Base-by-base conservation (phyloP, 2,797 vertebrate species). In the Atherinosoma microstoma region DNA sequence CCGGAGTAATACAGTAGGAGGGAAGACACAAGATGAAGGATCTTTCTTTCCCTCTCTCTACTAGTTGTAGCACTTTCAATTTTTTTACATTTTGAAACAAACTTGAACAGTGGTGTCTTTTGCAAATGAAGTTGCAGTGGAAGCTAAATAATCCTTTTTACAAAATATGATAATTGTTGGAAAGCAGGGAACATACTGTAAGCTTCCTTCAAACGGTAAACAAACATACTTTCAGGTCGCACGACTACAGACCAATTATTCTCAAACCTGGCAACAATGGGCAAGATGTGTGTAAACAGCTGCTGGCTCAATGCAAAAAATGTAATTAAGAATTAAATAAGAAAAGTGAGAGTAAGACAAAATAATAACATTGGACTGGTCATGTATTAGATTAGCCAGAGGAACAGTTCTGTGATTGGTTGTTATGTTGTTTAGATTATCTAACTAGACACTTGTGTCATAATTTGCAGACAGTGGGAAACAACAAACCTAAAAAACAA, bases 241-340 rank as follows among this genome's bases (percentile, higher is more conserved):
- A 12, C 24, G 18, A 53, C 22, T 35, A 24, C 38, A 36, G 58
- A 40, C 29, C 8, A 57, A 64, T 59, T 58, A 45, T 29, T 61
- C 24, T 58, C 6, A 64, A 32, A 71, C 60, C 13, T 49, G 47
- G 40, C 71, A 60, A 51, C 59, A 47, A 13, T 18, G 3, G 34
- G 42, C 73, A 47, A 9, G 15, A 57, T 32, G 27, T 70, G 16
- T 62, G 47, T 36, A 47, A 71, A n/a, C 27, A 24, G 59, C 27
- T 49, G 34, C 58, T 18, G 10, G n/a, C 49, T 69, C 13, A 27
- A 27, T 27, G 24, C 2, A 27, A 27, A 27, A 27, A 27, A 27
- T 27, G 24, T 27, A 27, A 27, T 27, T 27, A 27, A 27, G 24
- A 70, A 56, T n/a, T 3, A 58, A 22, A 54, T 65, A 34, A 42